Evolutionary conservation across 2,888 invertebrate species (phyloP).

Genomic region (Eupeodes luniger): DNA sequence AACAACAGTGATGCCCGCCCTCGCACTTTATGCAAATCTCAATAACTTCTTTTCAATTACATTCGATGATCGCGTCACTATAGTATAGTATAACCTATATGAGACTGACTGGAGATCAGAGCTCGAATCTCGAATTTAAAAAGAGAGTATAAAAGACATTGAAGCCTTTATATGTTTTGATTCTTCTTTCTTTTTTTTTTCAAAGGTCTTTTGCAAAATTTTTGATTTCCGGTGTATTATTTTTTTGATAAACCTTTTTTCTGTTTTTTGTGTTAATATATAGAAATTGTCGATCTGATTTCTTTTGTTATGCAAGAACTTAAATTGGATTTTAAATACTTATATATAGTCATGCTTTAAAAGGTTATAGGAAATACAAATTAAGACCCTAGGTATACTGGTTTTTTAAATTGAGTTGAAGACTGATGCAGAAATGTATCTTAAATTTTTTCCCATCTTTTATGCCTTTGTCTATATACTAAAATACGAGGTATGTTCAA

Average conservation of each 20-base stretch:
- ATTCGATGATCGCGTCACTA: slow-evolving; percentile 71
- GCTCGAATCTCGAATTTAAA: slow-evolving; percentile 32
- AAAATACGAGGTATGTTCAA: no score
- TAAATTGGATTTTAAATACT: not conserved
- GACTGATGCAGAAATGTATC: no score
- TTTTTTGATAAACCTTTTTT: slow-evolving; percentile 32
- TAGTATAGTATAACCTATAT: no score
- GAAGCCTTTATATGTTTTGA: slow-evolving; percentile 57
- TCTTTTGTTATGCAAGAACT: slow-evolving; percentile 15
- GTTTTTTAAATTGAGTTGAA: no score
- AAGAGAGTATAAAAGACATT: slow-evolving; percentile 19
- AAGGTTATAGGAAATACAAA: not conserved
- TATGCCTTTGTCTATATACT: no score
- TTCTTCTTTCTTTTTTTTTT: slow-evolving; percentile 39
- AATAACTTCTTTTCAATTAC: slow-evolving; percentile 79
- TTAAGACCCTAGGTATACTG: no score
- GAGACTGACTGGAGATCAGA: slow-evolving; percentile 47
- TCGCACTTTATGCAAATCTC: slow-evolving; percentile 83
- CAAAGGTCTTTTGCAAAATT: slow-evolving; percentile 43
- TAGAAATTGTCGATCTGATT: slow-evolving; percentile 28
- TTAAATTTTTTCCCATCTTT: no score
- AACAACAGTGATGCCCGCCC: slow-evolving; percentile 46
- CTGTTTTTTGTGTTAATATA: not conserved
- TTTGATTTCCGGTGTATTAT: slow-evolving; percentile 73
- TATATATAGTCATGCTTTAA: no score